Evolutionary conservation across 2,888 invertebrate genomes (phyloP), one percentile per base, ranked within the genome.

Genomic region (Bombylius major): DNA sequence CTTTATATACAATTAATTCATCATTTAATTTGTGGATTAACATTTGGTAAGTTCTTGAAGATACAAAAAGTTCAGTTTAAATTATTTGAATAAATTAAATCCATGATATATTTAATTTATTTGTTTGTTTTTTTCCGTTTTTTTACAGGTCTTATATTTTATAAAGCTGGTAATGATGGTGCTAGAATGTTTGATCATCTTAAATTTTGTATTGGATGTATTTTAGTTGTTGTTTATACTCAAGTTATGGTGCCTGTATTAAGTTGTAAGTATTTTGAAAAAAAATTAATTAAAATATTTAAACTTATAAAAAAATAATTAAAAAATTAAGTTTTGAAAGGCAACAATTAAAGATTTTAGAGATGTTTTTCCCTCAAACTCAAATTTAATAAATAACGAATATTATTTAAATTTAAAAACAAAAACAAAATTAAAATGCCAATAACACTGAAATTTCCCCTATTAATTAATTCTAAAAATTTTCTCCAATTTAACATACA

Each of bases 171-270:
- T 4, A 81, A 82, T 64, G 80, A 83, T 57, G 84, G 84, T 32
- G 71, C 76, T 1, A 77, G 82, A 63, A 83, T 83, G 81, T 84
- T 84, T 67, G 82, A 81, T 63, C 84, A 84, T 64, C 72, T 84
- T 58, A 84, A 84, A 67, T 77, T 82, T 66, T 83, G 83, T 65
- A 80, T 84, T 51, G 83, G 82, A 1, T 74, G 82, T 14, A 77
- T 83, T 23, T 77, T 84, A 54, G 82, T 84, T 73, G 81, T 83
- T 64, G 76, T 82, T 1, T 84, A 84, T 64, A 84, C 84, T 0
- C 83, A 84, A 65, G 79, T 82, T 34, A 83, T 83, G 80, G 81
- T 83, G 50, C 83, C 84, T 33, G 82, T 84, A 11, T 72, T 84
- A 60, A 77, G 82, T 52, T 84, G 84, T 84, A 70, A 80, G 83